Evolutionary conservation across 2,888 invertebrate genomes (phyloP), one percentile per base, ranked within the genome.

Genomic region (Cecidostiba fungosa): DNA sequence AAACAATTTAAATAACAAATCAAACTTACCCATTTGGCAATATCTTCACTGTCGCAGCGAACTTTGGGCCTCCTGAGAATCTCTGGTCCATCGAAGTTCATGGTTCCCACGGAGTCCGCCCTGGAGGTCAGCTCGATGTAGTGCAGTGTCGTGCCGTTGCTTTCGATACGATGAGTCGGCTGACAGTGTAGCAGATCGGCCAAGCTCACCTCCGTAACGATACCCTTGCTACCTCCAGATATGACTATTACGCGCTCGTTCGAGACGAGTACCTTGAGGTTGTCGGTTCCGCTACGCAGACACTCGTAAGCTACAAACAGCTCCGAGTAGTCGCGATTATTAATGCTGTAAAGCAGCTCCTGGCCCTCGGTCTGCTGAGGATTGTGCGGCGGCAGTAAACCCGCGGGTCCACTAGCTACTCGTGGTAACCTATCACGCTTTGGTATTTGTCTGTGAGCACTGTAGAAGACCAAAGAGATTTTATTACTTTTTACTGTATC

Each of bases 241-340:
- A 93, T 93, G 89, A 94, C 96, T 88, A 97, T 95, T 84, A 98
- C 95, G 90, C 95, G 95, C 88, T 95, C 94, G 91, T 96, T 96
- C 66, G 97, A 97, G 73, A 98, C 96, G 88, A 98, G 95, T 88
- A 97, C 97, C 90, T 96, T 95, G 89, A 98, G 95, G 94, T 98
- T 98, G 93, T 97, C 97, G 78, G 96, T 95, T 86, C 96, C 95
- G 90, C 95, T 95, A 86, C 96, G 95, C 88, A 97, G 94, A 89
- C 95, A 95, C 92, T 98, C 98, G 93, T 97, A 97, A 8, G 97
- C 97, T 89, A 98, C 96, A 90, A 98, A 96, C 92, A 96, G 95
- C 94, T 98, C 98, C 26, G 94, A 93, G 92, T 96, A 96, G 93
- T 96, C 96, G 78, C 96, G 94, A 87, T 95, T 95, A 92, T 96